phyloP scores from a whole-genome alignment of 2,888 invertebrate genomes.

The Heteromurus nitidus region DNA sequence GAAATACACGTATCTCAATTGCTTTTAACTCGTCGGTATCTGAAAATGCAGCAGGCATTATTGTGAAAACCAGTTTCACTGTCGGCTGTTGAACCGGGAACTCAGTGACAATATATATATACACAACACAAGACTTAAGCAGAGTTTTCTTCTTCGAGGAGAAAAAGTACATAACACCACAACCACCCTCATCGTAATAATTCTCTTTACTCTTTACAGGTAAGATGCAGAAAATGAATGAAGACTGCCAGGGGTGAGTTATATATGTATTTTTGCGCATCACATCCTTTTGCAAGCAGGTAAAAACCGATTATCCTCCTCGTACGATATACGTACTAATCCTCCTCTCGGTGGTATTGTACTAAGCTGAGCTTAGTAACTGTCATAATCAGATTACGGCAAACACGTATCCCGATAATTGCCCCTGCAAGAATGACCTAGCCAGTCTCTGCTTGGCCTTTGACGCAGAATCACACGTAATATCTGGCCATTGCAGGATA shows the following conservation, averaged over 20 bases:
- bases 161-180: conserved; percentile 3
- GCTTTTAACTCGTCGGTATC: conserved; percentile 4
- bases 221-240: conserved; percentile 13
- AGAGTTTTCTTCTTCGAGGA: neutral
- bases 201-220: conserved; percentile 25
- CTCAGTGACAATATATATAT: conserved; percentile 54
- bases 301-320: too few relatives aligned
- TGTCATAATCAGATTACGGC: conserved; percentile 61
- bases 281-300: too few relatives aligned
- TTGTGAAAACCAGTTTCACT: conserved; percentile 66
- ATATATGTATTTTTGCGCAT: too few relatives aligned
- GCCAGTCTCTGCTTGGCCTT: conserved; percentile 68
- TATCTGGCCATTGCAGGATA: conserved; percentile 58
- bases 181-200: neutral
- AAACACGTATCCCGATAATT: conserved; percentile 58
- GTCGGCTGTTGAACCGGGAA: conserved; percentile 73
- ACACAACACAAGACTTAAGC: neutral
- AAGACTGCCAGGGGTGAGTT: conserved; percentile 1
- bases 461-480: conserved; percentile 61
- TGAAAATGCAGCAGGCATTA: neutral
- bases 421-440: conserved; percentile 54
- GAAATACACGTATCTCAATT: conserved; percentile 10
- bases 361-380: conserved; percentile 19
- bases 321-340: too few relatives aligned
- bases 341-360: neutral